Percentiles rank a stretch among this genome's conserved stretches.
These are phyloP conservation scores for Whitmania pigra DNA, from an alignment of 1,140 invertebrate genomes.

Conservation along the genomic window DNA sequence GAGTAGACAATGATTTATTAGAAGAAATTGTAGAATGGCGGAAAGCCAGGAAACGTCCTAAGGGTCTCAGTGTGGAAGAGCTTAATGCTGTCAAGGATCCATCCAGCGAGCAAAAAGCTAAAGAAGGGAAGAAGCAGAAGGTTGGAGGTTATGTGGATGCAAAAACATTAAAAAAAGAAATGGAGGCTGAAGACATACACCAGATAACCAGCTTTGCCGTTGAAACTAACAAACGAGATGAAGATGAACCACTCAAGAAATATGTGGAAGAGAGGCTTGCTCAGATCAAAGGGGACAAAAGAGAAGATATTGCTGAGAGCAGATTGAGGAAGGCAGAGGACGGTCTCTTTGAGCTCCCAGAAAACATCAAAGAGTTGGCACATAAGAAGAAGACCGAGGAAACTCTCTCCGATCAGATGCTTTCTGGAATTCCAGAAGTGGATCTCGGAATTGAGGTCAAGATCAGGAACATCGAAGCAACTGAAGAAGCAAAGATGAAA, in stretches of 20 bases:
- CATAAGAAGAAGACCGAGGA: slow-evolving; percentile 76
- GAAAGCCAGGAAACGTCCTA: background rate
- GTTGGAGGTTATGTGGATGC: background rate
- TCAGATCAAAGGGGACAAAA: background rate
- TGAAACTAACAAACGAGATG: slow-evolving; percentile 91
- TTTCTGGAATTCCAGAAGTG: slow-evolving; percentile 98
- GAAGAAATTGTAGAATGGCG: background rate
- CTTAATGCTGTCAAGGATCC: background rate
- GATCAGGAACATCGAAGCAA: slow-evolving; percentile 93
- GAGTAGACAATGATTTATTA: background rate
- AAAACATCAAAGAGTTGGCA: slow-evolving; percentile 53
- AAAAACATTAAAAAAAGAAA: slow-evolving; percentile 24
- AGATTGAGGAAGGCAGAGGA: slow-evolving; percentile 31
- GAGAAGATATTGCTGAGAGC: background rate
- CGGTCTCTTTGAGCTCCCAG: slow-evolving; percentile 50
- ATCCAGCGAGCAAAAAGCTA: background rate
- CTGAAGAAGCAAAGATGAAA: slow-evolving; percentile 88
- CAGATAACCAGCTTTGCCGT: slow-evolving; percentile 70
- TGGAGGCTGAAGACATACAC: slow-evolving; percentile 33
- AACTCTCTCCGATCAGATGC: slow-evolving; percentile 99
- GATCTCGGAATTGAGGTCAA: slow-evolving; percentile 96
- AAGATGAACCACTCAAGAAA: slow-evolving; percentile 87
- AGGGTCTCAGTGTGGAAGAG: background rate
- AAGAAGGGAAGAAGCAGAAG: background rate
- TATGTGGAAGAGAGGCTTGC: slow-evolving; percentile 5